A percentile compares a stretch with the other conserved stretches of the same genome.
phyloP scores from a whole-genome alignment of 2,888 invertebrate species.

The Cordilura impudica region DNA sequence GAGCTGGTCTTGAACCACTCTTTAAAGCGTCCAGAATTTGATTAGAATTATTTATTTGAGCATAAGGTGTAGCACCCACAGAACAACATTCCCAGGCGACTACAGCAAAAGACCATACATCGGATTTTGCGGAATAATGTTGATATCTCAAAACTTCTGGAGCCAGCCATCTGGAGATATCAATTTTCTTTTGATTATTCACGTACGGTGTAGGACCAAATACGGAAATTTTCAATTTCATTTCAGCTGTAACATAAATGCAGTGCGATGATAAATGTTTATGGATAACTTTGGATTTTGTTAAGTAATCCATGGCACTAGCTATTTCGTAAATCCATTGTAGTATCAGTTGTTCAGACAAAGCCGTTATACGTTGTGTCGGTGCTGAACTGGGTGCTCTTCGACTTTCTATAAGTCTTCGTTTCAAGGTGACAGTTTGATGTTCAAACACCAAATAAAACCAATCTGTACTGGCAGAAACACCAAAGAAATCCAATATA shows the following conservation, averaged over 20 bases:
- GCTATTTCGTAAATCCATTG: constrained; percentile 84
- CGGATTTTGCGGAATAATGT: constrained; percentile 84
- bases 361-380: constrained; percentile 79
- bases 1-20: constrained; percentile 85
- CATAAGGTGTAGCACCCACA: constrained; percentile 88
- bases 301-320: constrained; percentile 85
- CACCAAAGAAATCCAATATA: constrained; percentile 86
- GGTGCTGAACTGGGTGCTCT: constrained; percentile 72
- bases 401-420: constrained; percentile 82
- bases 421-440: constrained; percentile 84
- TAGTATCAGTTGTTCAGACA: constrained; percentile 82
- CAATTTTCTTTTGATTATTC: constrained; percentile 82
- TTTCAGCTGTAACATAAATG: constrained; percentile 82
- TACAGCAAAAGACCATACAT: constrained; percentile 91
- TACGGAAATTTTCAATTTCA: constrained; percentile 85
- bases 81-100: constrained; percentile 90
- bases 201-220: constrained; percentile 85
- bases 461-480: constrained; percentile 87
- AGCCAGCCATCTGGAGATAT: constrained; percentile 88
- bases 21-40: constrained; percentile 84
- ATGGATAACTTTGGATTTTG: constrained; percentile 84
- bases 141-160: constrained; percentile 86
- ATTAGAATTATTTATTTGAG: constrained; percentile 82
- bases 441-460: constrained; percentile 87
- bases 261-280: constrained; percentile 86